These are phyloP conservation scores for Strigamia transsilvanica DNA, from an alignment of 2,888 invertebrate genomes.

Conservation along the genomic window DNA sequence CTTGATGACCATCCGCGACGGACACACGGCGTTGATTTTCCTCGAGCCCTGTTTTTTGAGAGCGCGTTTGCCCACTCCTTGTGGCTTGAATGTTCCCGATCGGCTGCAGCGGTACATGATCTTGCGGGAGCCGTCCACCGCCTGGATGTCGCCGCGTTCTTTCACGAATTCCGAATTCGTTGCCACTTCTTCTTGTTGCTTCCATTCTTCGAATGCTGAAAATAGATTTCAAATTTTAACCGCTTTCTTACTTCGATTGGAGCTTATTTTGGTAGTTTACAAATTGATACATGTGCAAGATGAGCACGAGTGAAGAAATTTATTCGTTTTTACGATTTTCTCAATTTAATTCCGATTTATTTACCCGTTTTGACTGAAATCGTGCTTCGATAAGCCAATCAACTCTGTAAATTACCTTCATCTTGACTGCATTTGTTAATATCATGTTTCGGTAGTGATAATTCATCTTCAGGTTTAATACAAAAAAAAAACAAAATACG, in stretches of 20 bases:
- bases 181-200: conserved; percentile 13
- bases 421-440: not conserved
- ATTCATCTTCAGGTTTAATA: not conserved
- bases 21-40: conserved; percentile 48
- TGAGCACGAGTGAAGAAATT: too few species aligned
- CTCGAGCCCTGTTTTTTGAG: conserved; percentile 33
- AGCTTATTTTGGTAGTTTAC: too few species aligned
- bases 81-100: not conserved
- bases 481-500: too few species aligned
- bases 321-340: too few species aligned
- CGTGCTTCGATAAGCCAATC: not conserved
- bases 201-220: conserved; percentile 20
- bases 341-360: too few species aligned
- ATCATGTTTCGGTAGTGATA: not conserved
- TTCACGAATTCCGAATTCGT: conserved; percentile 21
- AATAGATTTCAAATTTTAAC: not conserved
- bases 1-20: conserved; percentile 23
- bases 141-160: conserved; percentile 5
- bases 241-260: not conserved
- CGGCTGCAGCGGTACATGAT: conserved; percentile 16
- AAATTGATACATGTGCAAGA: not conserved
- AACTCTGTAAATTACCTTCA: not conserved
- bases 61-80: conserved; percentile 8
- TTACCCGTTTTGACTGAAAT: not conserved
- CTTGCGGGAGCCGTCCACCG: not conserved